Evolutionary conservation across 53 echinoderm and acorn worm species (phyloP), one percentile per base, ranked within the genome.

Genomic region (Mesocentrotus franciscanus): DNA sequence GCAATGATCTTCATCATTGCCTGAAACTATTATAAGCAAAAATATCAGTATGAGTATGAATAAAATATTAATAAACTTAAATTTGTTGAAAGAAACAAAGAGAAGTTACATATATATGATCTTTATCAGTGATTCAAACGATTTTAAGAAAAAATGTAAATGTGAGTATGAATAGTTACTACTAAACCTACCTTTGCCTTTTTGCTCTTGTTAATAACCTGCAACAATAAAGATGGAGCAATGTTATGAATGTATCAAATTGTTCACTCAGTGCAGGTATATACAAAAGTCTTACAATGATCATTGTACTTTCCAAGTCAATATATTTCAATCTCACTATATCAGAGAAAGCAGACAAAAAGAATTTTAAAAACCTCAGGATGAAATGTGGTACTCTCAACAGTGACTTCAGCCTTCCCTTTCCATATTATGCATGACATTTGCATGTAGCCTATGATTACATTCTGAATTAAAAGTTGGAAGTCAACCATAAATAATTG

Each of bases 131-230:
- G 61, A 61, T 17, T 61, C 39, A 61, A 61, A 61, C 13, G 7
- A 78, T 78, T 22, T n/a, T 78, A 11, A 30, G 78, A 2, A 17
- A 78, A 27, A n/a, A 17, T 78, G 29, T 61, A 60, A 27, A 60
- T 60, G 13, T 14, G 32, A 60, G 39, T 34, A 39, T 72, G 26
- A 55, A 33, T 93, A 8, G 36, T 75, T 70, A 12, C 17, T 75
- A 30, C 18, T 29, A 24, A 87, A 95, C 98, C 56, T 95, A 98
- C 98, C 97, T 96, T 97, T 57, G 98, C 97, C 89, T 97, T 98
- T 95, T 98, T 98, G 92, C 98, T 98, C 64, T 97, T 98, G 33
- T 61, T 95, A 96, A 98, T 97, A 55, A 95, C 95, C 98, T 98
- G 90, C 27, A 90, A 90, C 14, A 89, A 29, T 29, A 90, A 60